Conservation (phyloP, 2,113 vertebrate species). For the Redunca redunca region DNA sequence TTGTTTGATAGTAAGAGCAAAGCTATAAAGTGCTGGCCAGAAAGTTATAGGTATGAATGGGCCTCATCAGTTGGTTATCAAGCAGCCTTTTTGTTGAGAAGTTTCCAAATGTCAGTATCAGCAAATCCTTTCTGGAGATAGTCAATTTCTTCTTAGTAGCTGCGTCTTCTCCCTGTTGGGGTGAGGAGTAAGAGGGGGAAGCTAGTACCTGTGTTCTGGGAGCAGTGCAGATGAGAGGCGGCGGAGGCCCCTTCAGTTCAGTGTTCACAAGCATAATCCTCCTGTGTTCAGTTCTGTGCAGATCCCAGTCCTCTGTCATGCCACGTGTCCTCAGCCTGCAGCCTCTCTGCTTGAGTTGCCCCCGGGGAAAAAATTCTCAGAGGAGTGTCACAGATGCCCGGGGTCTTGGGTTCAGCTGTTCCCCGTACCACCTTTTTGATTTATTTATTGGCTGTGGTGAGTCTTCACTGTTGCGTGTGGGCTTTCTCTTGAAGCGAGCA, state of each 20-base stretch:
- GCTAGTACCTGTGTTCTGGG: background rate
- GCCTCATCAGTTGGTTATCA: background rate
- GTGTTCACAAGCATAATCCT: background rate
- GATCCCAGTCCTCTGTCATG: rapidly evolving
- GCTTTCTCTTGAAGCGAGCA: background rate
- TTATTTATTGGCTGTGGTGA: background rate
- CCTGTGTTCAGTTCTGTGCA: background rate
- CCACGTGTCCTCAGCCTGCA: background rate
- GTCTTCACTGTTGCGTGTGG: background rate
- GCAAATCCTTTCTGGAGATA: background rate
- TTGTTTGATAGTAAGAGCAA: background rate
- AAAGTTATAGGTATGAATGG: background rate
- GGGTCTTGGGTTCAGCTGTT: background rate
- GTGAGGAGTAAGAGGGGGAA: background rate
- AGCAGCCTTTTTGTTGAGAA: background rate
- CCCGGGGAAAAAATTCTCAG: too few relatives aligned
- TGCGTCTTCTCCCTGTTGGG: background rate
- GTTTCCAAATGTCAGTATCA: background rate
- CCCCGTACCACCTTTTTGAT: background rate
- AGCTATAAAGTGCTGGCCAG: background rate
- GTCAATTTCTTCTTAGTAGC: background rate
- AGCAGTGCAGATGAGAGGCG: background rate
- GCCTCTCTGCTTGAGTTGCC: background rate
- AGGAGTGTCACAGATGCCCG: background rate
- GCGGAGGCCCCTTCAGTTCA: background rate